Percentiles rank a stretch among this genome's conserved stretches.
Evolutionary conservation across 2,113 vertebrate species (phyloP).

Genomic region (Pseudopodoces humilis): DNA sequence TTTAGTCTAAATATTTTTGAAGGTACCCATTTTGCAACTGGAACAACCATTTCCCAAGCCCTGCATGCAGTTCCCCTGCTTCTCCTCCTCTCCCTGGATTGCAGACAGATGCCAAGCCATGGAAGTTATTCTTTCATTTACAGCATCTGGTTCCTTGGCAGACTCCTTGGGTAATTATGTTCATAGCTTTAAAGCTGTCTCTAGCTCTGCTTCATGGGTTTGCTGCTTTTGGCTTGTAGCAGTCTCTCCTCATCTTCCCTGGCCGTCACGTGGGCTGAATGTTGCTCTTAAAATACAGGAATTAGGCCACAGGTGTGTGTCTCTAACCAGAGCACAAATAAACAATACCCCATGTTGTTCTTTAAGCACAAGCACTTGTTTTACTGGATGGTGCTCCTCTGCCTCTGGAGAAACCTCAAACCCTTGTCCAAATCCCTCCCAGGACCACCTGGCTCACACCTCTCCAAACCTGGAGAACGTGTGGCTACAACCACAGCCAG

Average conservation of each 20-base stretch:
- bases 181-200: constrained; percentile 38
- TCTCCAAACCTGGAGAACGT: neutral
- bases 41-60: neutral
- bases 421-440: neutral
- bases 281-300: neutral
- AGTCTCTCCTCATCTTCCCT: constrained; percentile 1
- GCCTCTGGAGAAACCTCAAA: neutral
- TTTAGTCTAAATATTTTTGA: neutral
- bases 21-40: neutral
- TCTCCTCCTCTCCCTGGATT: neutral
- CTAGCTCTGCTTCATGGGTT: constrained; percentile 33
- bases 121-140: constrained; percentile 51
- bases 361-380: neutral
- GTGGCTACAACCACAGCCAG: neutral
- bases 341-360: neutral
- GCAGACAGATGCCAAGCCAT: constrained; percentile 8
- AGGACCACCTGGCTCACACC: neutral
- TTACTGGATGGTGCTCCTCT: neutral
- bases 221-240: constrained; percentile 31
- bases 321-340: neutral
- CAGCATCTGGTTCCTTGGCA: constrained; percentile 61
- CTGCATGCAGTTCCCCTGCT: neutral
- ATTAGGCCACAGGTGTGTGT: neutral
- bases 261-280: neutral
- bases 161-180: constrained; percentile 16